Base-by-base conservation (phyloP, 2,113 vertebrate genomes). In the Petrocephalus zakoni region DNA sequence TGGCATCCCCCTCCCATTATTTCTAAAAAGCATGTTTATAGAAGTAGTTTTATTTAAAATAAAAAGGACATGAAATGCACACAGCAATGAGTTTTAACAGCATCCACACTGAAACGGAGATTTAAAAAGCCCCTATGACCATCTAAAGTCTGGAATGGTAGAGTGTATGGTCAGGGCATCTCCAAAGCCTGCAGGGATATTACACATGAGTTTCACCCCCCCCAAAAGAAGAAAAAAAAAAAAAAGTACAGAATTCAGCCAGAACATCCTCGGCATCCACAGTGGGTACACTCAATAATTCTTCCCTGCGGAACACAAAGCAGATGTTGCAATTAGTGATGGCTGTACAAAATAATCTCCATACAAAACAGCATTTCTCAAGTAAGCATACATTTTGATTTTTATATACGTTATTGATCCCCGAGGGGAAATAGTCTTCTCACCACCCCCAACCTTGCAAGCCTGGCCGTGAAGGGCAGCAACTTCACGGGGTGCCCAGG, bases 231-330 rank as follows among this genome's bases (percentile, higher is more conserved):
- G n/a, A 86, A 15, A 87, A 81, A 56, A 86, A 15, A 87, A 81
- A 86, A 15, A 87, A 81, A 56, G 84, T 84, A 22, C 51, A 68
- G 37, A 68, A 53, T 86, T 97, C 94, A 99, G 75, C 98, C 98
- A 22, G 98, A 99, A 86, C 98, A 99, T 89, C 98, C 98, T 91
- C 98, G 95, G 93, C 98, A 99, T 78, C 98, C 98, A 3, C 98
- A 99, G 93, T 99, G 98, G 42, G 98, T 99, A 92, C 98, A 99
- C 89, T 99, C 98, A 22, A 99, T 98, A 92, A 99, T 99, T 90
- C 97, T 95, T 47, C 98, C 98, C 98, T 99, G 94, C 15, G 92
- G 81, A 91, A 93, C 49, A 91, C 25, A 51, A 87, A 47, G 42
- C 11, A 22, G 8, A 10, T 46, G 8, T 5, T 49, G 81, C 46